phyloP scores from a whole-genome alignment of 2,888 invertebrate species.

The Brachyptera putata region DNA sequence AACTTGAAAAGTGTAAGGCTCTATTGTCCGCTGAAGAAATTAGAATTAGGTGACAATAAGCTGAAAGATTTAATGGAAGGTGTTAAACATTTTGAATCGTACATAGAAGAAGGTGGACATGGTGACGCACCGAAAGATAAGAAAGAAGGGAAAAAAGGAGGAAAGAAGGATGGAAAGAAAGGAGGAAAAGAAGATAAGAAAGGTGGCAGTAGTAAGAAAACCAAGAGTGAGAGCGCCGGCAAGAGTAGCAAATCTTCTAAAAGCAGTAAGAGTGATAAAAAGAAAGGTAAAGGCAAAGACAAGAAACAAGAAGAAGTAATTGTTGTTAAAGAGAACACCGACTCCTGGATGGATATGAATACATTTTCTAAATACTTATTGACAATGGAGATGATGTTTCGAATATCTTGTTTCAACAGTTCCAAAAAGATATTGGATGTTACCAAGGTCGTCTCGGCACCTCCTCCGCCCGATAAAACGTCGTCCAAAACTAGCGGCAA shows the following conservation, averaged over 20 bases:
- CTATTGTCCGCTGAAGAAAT: background rate
- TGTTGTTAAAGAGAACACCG: background rate
- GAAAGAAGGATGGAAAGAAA: background rate
- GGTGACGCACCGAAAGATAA: background rate
- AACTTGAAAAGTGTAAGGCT: conserved; percentile 11
- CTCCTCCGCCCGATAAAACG: background rate
- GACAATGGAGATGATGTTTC: background rate
- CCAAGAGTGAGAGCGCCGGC: background rate
- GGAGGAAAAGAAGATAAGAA: background rate
- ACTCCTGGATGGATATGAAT: conserved; percentile 7
- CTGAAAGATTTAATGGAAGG: background rate
- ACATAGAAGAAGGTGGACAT: background rate
- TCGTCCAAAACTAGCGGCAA: background rate
- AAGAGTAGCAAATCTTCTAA: background rate
- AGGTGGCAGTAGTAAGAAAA: background rate
- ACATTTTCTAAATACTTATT: background rate
- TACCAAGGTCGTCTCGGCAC: background rate
- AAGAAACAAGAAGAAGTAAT: background rate
- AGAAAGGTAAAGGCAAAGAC: background rate
- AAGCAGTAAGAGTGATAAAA: background rate
- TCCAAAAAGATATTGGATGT: background rate
- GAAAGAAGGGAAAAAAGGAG: background rate
- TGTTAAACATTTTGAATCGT: no score
- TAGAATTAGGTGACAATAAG: background rate
- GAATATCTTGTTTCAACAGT: background rate